These are phyloP conservation scores for Operophtera brumata DNA, from an alignment of 2,888 invertebrate genomes.

Conservation along the genomic window DNA sequence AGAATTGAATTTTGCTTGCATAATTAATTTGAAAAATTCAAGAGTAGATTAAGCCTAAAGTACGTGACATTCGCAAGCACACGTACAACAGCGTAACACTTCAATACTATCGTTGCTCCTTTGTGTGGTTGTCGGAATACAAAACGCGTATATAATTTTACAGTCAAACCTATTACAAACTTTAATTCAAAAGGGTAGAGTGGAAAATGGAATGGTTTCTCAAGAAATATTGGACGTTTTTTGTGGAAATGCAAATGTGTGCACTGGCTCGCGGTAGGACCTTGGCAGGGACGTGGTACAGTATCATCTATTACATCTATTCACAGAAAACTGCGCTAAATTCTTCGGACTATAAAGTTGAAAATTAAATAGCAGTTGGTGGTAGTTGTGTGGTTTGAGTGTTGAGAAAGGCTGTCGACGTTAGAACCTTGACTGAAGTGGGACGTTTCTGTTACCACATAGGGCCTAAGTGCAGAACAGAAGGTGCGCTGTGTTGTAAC, in stretches of 20 bases:
- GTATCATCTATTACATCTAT: conserved; percentile 56
- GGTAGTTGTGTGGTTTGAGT: conserved; percentile 40
- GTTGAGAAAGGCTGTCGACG: conserved; percentile 43
- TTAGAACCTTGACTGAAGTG: conserved; percentile 76
- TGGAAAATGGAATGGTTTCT: conserved; percentile 28
- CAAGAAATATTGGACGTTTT: conserved; percentile 45
- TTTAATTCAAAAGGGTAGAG: conserved; percentile 24
- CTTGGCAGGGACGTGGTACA: conserved; percentile 66
- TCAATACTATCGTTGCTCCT: conserved; percentile 59
- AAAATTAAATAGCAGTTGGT: conserved; percentile 18
- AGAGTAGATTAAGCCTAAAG: conserved; percentile 48
- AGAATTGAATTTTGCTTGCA: conserved; percentile 35
- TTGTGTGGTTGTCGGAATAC: conserved; percentile 42
- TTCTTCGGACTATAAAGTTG: neutral
- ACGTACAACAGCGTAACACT: conserved; percentile 63
- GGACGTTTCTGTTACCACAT: conserved; percentile 73
- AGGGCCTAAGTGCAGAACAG: conserved; percentile 71
- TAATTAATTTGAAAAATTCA: conserved; percentile 46
- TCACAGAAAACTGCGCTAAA: conserved; percentile 33
- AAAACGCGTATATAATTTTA: conserved; percentile 34
- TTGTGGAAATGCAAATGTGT: conserved; percentile 51
- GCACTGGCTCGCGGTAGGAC: conserved; percentile 65
- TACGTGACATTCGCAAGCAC: conserved; percentile 66
- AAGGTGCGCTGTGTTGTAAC: conserved; percentile 65
- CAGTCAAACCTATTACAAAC: conserved; percentile 20